Base-by-base conservation (phyloP, 2,113 vertebrate species). In the Melanerpes aurifrons region DNA sequence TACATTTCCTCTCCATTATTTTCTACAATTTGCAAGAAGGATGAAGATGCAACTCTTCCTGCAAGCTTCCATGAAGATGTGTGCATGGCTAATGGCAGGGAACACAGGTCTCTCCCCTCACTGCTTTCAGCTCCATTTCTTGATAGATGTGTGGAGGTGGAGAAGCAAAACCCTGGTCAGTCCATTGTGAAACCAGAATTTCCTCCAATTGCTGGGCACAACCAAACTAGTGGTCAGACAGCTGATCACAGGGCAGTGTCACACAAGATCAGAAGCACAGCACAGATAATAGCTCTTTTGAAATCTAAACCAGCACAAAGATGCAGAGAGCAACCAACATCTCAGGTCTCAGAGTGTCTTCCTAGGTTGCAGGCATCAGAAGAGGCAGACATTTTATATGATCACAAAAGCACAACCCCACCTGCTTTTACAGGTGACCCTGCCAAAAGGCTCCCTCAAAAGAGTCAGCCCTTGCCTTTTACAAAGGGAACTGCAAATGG, bases 251-350 rank as follows among this genome's bases (percentile, higher is more conserved):
- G 10, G 35, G 45, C 76, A 31, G 77, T 79, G 79, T 92, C 96
- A 32, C 97, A 95, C 31, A 97, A 90, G 29, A 75, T 96, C 92
- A 97, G 98, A 89, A 98, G 97, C 95, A 98, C 96, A 57, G 97
- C 97, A 67, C 95, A 97, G 86, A 98, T 98, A 80, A 71, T 98
- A 68, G 97, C 98, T 75, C 96, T 98, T 47, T 28, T 98, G 40
- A 97, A 94, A 40, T 68, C 97, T 35, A 89, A 89, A 8, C 83
- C 97, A 57, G 15, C 74, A 11, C 56, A 31, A 24, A 29, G 19
- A 8, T 56, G 37, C 35, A 40, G 45, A 31, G 85, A 90, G 19
- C 82, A 79, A 86, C 31, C 59, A 10, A 16, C 4, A 2, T 3
- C 91, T 86, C 90, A 87, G 77, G 37, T 15, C 29, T 31, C 25